Evolutionary conservation across 1,140 invertebrate species (phyloP), one percentile per base, ranked within the genome.

Genomic region (Leptinotarsa undecemlineata): DNA sequence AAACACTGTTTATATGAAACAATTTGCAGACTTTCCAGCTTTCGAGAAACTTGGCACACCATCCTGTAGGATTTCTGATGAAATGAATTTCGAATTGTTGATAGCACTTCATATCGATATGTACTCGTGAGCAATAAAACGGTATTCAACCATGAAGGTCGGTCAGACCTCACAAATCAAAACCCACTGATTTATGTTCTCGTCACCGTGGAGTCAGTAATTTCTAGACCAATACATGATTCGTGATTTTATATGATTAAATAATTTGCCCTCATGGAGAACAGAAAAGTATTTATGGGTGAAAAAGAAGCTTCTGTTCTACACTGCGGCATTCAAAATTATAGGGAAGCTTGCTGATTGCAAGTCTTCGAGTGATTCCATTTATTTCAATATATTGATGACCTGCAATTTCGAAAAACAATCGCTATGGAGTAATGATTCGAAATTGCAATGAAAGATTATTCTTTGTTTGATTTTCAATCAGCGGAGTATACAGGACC

Each of bases 171-270:
- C 51, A 57, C 51, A 57, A 42, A 19, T 57, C 51, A 19, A 57
- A 57, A 57, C 14, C 51, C n/a, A 19, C 51, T 57, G 51, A 57
- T 57, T 57, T 57, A 57, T 57, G 51, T 57, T 15, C 51, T 57
- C 51, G 51, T 57, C 51, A 57, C 51, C n/a, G 51, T 57, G 51
- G 15, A 57, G 51, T 57, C 51, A 57, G 51, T 57, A 19, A 57
- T 57, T 57, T 57, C 51, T 57, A 57, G 51, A 57, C 51, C 51
- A 57, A 57, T 57, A 57, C 51, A 57, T 57, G 51, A 57, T 57
- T 57, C 51, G n/a, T 57, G 51, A 57, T 57, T 57, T 57, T 19
- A 57, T 57, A 19, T 57, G 51, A 57, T 57, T 57, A n/a, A 57
- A 57, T 57, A 57, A 57, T 57, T 57, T 57, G 51, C 51, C 51